Base-by-base conservation (phyloP, 1,140 invertebrate genomes). In the Pygmarrhopalites habei region DNA sequence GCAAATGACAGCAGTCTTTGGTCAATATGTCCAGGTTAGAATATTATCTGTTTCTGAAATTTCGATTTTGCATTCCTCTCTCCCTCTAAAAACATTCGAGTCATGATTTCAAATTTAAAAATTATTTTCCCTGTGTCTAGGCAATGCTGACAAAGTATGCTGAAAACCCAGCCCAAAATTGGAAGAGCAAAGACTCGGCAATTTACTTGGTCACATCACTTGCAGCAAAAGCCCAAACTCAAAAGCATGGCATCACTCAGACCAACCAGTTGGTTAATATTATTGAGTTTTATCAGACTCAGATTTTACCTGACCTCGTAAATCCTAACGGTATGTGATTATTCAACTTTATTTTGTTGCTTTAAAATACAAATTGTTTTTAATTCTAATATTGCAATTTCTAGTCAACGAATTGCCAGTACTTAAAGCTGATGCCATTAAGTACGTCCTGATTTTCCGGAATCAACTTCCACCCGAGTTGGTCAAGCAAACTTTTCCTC, bases 361-460 rank as follows among this genome's bases (percentile, higher is more conserved):
- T n/a, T n/a, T n/a, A n/a, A n/a, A n/a, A n/a, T n/a, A n/a, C n/a
- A n/a, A n/a, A n/a, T n/a, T n/a, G n/a, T n/a, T n/a, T n/a, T n/a
- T n/a, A n/a, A n/a, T n/a, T n/a, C n/a, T n/a, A n/a, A n/a, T n/a
- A n/a, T n/a, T n/a, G 15, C 14, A 60, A 32, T 44, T 62, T 80
- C 65, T 77, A 89, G 91, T 95, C 2, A 88, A 93, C 73, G 84
- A 87, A 55, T 79, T 87, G 60, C 91, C 94, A 2, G 91, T 98
- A 17, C 77, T 98, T 19, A 95, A 95, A 79, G 92, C 95, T 0
- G 94, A 96, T 77, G 87, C 89, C 10, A 88, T 99, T 23, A 98
- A 98, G 75, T 98, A 94, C 75, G 77, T 98, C 12, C 93, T 98
- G 85, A 92, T 88, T 15, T 99, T 98, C 75, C 82, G 95, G 61